Conservation (phyloP, 2,113 vertebrate genomes). For the Haemorhous mexicanus region DNA sequence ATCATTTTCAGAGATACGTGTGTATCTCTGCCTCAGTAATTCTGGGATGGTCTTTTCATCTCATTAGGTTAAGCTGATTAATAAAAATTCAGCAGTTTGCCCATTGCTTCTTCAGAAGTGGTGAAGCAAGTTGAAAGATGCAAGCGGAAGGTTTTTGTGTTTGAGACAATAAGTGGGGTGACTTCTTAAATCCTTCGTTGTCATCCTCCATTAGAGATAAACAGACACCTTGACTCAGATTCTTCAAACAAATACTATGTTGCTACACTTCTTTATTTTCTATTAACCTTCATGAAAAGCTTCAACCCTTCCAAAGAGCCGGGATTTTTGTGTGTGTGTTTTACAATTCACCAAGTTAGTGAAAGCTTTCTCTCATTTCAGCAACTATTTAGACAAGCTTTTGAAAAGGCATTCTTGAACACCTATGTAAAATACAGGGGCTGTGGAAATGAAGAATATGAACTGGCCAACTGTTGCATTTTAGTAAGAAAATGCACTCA, state of each 20-base stretch:
- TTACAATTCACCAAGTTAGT: conserved; percentile 2
- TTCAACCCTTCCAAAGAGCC: conserved; percentile 14
- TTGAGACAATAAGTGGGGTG: conserved; percentile 82
- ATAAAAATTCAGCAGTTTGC: conserved; percentile 89
- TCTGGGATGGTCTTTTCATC: conserved; percentile 87
- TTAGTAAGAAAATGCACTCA: not conserved
- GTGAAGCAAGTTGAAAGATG: conserved; percentile 75
- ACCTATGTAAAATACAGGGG: not conserved
- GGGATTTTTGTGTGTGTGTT: conserved; percentile 18
- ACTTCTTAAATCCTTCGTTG: conserved; percentile 85
- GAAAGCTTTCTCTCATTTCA: conserved; percentile 42
- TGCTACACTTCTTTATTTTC: conserved; percentile 54
- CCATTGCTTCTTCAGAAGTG: conserved; percentile 73
- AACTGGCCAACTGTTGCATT: not conserved
- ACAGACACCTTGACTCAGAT: conserved; percentile 70
- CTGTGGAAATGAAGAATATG: not conserved
- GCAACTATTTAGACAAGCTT: conserved; percentile 40
- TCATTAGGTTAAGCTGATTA: conserved; percentile 96
- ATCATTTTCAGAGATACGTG: not conserved
- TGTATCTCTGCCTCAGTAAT: not conserved
- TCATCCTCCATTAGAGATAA: conserved; percentile 73
- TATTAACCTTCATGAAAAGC: conserved; percentile 45
- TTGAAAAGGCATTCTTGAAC: conserved; percentile 20
- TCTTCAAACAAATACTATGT: conserved; percentile 47
- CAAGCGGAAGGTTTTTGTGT: conserved; percentile 85